Evolutionary conservation across 2,888 invertebrate genomes (phyloP).

Genomic region (Cyclophora punctaria): DNA sequence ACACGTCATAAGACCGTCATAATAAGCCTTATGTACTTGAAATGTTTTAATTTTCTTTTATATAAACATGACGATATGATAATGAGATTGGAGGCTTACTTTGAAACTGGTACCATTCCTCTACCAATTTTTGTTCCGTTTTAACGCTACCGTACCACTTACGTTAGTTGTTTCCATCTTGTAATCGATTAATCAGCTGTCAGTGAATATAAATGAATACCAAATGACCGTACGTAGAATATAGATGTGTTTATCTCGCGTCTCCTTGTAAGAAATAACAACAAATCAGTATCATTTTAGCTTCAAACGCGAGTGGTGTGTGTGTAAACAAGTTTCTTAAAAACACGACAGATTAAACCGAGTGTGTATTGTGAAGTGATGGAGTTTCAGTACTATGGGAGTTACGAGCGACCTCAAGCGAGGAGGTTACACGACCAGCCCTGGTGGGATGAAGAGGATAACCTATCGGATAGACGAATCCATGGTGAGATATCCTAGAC

Average conservation of each 20-base stretch:
- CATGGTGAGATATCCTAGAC: conserved; percentile 43
- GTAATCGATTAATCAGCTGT: background rate
- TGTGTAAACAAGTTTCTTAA: conserved; percentile 22
- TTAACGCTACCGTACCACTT: background rate
- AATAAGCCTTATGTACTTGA: conserved; percentile 13
- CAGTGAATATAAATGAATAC: conserved; percentile 20
- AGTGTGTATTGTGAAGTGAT: conserved; percentile 29
- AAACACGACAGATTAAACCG: conserved; percentile 21
- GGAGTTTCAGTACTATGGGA: conserved; percentile 67
- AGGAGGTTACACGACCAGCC: conserved; percentile 53
- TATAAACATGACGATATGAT: conserved; percentile 7
- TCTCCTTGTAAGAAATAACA: conserved; percentile 46
- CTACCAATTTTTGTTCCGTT: conserved; percentile 1
- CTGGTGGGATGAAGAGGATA: conserved; percentile 68
- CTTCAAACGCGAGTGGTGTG: conserved; percentile 43
- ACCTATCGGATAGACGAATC: conserved; percentile 54
- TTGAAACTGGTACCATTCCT: too few species aligned
- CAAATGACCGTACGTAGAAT: conserved; percentile 42
- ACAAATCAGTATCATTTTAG: conserved; percentile 49
- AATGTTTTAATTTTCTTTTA: conserved; percentile 14
- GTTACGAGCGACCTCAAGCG: conserved; percentile 45
- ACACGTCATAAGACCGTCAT: conserved; percentile 18
- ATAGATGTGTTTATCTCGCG: conserved; percentile 56
- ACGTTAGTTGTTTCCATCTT: too few species aligned
- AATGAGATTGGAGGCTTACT: conserved; percentile 2